Evolutionary conservation across 2,888 invertebrate species (phyloP), one percentile per base, ranked within the genome.

Genomic region (Eristalinus sepulchralis): DNA sequence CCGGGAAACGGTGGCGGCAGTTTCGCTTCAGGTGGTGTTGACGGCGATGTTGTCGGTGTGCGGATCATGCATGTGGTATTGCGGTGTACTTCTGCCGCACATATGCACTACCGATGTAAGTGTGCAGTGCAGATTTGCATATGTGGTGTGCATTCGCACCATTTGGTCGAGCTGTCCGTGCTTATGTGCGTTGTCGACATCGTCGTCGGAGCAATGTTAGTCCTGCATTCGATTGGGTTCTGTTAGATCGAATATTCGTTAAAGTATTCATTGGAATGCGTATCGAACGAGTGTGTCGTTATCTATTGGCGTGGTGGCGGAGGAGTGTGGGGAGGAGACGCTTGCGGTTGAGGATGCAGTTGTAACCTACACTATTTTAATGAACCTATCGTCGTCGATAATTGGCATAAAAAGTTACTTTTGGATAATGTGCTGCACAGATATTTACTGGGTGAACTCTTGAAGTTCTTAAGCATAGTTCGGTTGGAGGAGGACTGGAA

Each of bases 21-120:
- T 55, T 63, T 70, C 68, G 39, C 55, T 60, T 83, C 80, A 80
- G 86, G 82, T 86, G 72, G 72, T 68, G 78, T 83, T 79, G 86
- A 72, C 64, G 47, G 47, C 47, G 83, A 62, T 33, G 79, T 39
- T 73, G 68, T 82, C 71, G 57, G 63, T 81, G 82, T 64, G 55
- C 55, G 53, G 22, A 63, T 34, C 33, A 33, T 78, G 59, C 24
- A 70, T 86, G 78, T 82, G 78, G 78, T 62, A 63, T 59, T 77
- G 55, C 72, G 75, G 70, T 53, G 39, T 47, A 47, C 47, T 17
- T 55, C 53, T 59, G 70, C 70, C 39, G n/a, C 64, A 66, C 72
- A 20, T 70, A 64, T 33, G 47, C 53, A 39, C 27, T 59, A 34
- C 39, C 57, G 53, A 67, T 72, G 47, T 53, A 33, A 67, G 68